Percentiles rank a stretch among this genome's conserved stretches.
Evolutionary conservation across 2,113 vertebrate genomes (phyloP).

Genomic region (Oceanites oceanicus): DNA sequence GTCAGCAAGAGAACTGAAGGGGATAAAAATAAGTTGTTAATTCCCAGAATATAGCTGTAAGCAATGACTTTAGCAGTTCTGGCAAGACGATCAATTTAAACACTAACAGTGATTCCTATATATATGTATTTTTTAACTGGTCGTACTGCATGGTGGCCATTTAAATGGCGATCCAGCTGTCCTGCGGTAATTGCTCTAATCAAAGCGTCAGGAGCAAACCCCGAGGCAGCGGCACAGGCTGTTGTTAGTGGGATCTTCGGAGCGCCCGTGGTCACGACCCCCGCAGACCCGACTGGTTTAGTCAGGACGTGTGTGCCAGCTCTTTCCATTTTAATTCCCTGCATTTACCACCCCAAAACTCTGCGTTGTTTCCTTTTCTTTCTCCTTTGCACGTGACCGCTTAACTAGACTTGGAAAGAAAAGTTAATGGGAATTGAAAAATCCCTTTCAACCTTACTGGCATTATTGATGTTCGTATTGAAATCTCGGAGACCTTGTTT

Average conservation of each 20-base stretch:
- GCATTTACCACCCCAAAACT: neutral
- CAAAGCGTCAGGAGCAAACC: constrained; percentile 46
- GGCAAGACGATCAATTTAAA: constrained; percentile 7
- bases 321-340: neutral
- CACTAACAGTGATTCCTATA: neutral
- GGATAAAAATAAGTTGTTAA: constrained; percentile 62
- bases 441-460: neutral
- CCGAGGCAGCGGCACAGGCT: neutral
- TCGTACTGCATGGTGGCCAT: constrained; percentile 28
- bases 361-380: fast-evolving
- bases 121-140: neutral
- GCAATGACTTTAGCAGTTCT: constrained; percentile 24
- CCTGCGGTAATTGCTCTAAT: constrained; percentile 54
- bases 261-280: neutral
- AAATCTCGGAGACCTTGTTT: neutral
- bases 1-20: constrained; percentile 59
- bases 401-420: neutral
- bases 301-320: neutral
- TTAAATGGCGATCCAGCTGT: neutral
- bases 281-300: neutral
- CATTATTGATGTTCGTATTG: neutral
- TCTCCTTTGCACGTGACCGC: neutral
- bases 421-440: neutral
- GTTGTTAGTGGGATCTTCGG: neutral
- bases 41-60: constrained; percentile 34